Evolutionary conservation across 2,113 vertebrate genomes (phyloP).

Genomic region (Actinemys pallida): DNA sequence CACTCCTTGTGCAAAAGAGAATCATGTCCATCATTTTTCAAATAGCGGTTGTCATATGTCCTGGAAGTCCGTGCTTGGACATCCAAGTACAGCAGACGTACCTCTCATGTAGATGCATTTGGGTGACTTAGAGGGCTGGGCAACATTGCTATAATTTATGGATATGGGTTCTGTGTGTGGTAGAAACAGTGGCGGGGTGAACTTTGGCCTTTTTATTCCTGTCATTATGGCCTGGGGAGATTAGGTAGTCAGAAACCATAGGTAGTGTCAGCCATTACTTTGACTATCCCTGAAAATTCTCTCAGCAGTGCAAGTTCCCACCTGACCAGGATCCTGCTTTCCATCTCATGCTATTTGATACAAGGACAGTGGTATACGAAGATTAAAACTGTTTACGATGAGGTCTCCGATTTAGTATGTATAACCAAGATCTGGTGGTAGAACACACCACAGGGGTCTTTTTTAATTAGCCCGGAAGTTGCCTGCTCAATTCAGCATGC

Average conservation of each 20-base stretch:
- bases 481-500: constrained; percentile 21
- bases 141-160: not conserved
- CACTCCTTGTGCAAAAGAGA: not conserved
- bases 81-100: not conserved
- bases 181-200: rapidly evolving
- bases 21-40: not conserved
- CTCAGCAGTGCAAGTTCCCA: not conserved
- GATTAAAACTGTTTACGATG: constrained; percentile 15
- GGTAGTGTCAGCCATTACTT: not conserved
- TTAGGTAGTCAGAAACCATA: not conserved
- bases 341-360: not conserved
- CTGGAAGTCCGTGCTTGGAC: not conserved
- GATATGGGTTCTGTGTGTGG: not conserved
- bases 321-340: not conserved
- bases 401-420: not conserved
- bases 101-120: not conserved
- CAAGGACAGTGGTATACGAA: not conserved
- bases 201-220: not conserved
- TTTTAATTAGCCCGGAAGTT: not conserved
- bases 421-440: not conserved
- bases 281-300: not conserved
- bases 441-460: not conserved
- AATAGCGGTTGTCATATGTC: not conserved
- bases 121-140: not conserved
- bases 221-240: rapidly evolving